Evolutionary conservation across 2,797 vertebrate species (phyloP).

Genomic region (Ptychobarbus kaznakovi): DNA sequence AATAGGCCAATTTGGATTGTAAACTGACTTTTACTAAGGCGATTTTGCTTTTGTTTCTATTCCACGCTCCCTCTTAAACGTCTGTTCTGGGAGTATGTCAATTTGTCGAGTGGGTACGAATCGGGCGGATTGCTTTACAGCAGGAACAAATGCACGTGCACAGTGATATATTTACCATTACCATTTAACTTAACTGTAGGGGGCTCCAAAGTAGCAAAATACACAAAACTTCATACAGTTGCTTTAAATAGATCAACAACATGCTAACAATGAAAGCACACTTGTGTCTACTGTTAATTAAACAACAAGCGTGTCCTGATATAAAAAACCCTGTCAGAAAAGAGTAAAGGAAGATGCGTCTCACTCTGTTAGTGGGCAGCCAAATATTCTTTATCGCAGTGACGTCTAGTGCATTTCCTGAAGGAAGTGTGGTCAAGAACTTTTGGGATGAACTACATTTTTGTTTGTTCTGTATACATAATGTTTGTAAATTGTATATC

Average conservation of each 20-base stretch:
- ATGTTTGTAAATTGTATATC: slow-evolving; percentile 57
- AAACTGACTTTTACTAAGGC: background rate
- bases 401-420: slow-evolving; percentile 55
- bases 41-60: background rate
- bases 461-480: slow-evolving; percentile 60
- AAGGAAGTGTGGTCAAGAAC: slow-evolving; percentile 53
- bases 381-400: slow-evolving; percentile 61
- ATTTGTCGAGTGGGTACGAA: background rate
- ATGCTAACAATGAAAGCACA: background rate
- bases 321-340: slow-evolving; percentile 35
- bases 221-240: background rate
- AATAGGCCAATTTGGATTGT: background rate
- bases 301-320: background rate
- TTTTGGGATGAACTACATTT: slow-evolving; percentile 58
- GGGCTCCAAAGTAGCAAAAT: background rate
- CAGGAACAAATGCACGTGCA: background rate
- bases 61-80: background rate
- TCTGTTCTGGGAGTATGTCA: background rate
- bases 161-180: background rate
- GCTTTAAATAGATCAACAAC: background rate
- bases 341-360: slow-evolving; percentile 31
- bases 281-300: slow-evolving; percentile 1
- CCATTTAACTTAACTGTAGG: background rate
- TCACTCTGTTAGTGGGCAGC: slow-evolving; percentile 50
- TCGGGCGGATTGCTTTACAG: background rate